Evolutionary conservation across 92 coral and sea anemone genomes (phyloP), one percentile per base, ranked within the genome.

Genomic region (Siderastrea radians): DNA sequence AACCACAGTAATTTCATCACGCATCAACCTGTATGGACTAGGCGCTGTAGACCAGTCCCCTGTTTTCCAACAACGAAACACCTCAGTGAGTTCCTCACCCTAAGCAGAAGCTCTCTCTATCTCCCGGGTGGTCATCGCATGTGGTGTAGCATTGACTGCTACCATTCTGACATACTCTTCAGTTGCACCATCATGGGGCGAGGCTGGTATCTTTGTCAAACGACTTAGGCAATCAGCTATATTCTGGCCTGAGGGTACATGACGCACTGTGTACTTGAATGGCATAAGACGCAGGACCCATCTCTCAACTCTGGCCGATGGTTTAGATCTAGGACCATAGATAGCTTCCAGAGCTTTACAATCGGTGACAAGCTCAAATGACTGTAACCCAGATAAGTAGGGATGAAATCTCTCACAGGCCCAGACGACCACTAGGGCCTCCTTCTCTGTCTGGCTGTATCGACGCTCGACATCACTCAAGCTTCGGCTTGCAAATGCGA

Each of bases 61-160:
- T 15, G 66, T 53, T 65, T 65, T 57, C 68, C 72, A 48, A 63
- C 92, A 88, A 10, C 68, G 54, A 63, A 75, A 38, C 64, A 86
- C 54, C 55, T 88, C 80, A 45, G 83, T 57, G 48, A 85, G 74
- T 74, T 79, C 93, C 45, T 82, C 64, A 46, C 86, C 91, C 49
- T 62, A 76, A 26, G 68, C 88, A 13, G 91, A 91, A 49, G 85
- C 85, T 71, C 75, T 53, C 70, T 84, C 90, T 15, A 90, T 84
- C 61, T 79, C 82, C 61, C 84, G n/a, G 1, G 82, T 80, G 45
- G 84, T 62, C 82, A 85, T 9, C 45, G 91, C 94, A 71, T 66
- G 44, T 46, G 91, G 94, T 45, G 91, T 87, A 12, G 92, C 84
- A 16, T 64, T 57, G 53, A 69, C 76, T 65, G 92, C 92, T 43